Evolutionary conservation across 1,140 invertebrate genomes (phyloP), one percentile per base, ranked within the genome.

Genomic region (Cydia fagiglandana): DNA sequence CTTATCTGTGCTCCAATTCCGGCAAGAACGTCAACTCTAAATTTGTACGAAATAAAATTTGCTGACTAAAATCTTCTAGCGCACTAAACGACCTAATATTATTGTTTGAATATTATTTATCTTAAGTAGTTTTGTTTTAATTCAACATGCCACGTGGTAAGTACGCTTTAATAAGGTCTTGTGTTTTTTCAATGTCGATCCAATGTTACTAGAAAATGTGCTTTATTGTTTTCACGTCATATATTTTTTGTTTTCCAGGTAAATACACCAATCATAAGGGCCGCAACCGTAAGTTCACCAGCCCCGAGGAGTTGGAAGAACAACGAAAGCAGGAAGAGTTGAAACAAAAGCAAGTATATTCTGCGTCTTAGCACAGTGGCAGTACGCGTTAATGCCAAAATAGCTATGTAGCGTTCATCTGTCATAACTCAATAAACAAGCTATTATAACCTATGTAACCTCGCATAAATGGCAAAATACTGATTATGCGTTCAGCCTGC

Each of bases 191-290:
- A 90, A 88, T 90, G 88, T 88, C 84, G 85, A 70, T 81, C 74
- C 82, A 90, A 88, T 90, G 86, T 88, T 89, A 90, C 86, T 76
- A 45, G 78, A 82, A 81, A 89, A 86, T 92, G 85, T 90, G 86
- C 82, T 89, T 77, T 53, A 73, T 77, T 78, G 75, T 78, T 79
- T 78, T 77, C 17, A 75, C 64, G 47, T 73, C 74, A 73, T 73
- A 77, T 61, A 53, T 41, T 79, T 80, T 86, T 84, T 85, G 76
- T 86, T 77, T 90, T 93, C 7, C 78, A 97, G 97, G 96, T 93
- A 97, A 97, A 94, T 97, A 95, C 85, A 96, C 96, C 17, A 97
- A 97, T 91, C 97, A 99, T 88, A 99, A 99, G 91, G 98, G 98
- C 47, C 95, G 97, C 76, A 96, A 96, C 85, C 96, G 98, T 78